These are phyloP conservation scores for Progne subis DNA, from an alignment of 2,113 vertebrate genomes.

Conservation along the genomic window DNA sequence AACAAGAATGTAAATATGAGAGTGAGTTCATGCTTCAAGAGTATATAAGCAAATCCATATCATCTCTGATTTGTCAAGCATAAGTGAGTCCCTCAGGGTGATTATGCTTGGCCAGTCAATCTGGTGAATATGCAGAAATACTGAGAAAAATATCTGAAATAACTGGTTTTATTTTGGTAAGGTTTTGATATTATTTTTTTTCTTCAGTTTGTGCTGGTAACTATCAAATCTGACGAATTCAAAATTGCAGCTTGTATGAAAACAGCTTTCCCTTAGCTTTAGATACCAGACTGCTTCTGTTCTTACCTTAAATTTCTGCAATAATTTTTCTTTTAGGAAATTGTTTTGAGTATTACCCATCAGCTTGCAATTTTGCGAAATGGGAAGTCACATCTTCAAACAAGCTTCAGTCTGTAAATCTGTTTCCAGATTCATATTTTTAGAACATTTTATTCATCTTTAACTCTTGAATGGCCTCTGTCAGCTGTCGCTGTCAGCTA, in stretches of 20 bases:
- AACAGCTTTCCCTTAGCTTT: not conserved
- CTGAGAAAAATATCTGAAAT: not conserved
- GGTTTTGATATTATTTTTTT: not conserved
- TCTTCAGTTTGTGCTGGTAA: not conserved
- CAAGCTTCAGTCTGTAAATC: not conserved
- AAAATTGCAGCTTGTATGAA: not conserved
- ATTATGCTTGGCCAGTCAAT: not conserved
- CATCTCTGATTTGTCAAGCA: not conserved
- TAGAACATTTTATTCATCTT: conserved; percentile 11
- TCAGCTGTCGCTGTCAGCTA: conserved; percentile 3
- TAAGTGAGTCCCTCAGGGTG: not conserved
- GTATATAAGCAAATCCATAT: not conserved
- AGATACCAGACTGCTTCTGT: not conserved
- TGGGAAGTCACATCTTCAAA: not conserved
- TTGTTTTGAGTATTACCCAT: not conserved
- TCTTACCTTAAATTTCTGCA: not conserved
- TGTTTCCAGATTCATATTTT: not conserved
- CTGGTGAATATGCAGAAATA: not conserved
- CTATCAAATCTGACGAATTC: not conserved
- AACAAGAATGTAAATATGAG: not conserved
- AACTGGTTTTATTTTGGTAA: not conserved
- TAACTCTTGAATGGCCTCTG: not conserved
- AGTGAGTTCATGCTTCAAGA: not conserved
- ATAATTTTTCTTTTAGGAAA: not conserved
- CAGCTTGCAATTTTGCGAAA: not conserved